Conservation (phyloP, 2,797 vertebrate species). For the Hypotaenidia okinawae region DNA sequence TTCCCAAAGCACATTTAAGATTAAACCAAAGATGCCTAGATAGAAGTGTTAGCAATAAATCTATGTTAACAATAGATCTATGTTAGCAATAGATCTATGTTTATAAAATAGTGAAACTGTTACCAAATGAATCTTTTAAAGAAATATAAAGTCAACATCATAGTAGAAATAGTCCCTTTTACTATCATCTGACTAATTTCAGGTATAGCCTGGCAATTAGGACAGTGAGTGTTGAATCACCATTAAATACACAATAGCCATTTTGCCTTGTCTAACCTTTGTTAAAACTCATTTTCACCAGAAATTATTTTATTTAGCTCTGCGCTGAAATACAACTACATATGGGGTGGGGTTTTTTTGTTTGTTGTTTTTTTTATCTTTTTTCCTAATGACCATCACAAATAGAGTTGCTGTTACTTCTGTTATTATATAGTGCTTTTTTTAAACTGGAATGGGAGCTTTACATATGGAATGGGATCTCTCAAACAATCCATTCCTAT, state of each 20-base stretch:
- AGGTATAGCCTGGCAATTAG: background rate
- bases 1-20: background rate
- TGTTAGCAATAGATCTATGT: background rate
- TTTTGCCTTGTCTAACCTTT: background rate
- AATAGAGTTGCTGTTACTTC: background rate
- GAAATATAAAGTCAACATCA: background rate
- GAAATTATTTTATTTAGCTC: background rate
- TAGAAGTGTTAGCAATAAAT: background rate
- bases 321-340: background rate
- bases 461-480: background rate
- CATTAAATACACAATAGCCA: background rate
- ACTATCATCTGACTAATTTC: background rate
- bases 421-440: background rate
- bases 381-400: background rate
- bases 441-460: background rate
- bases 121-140: background rate
- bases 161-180: background rate
- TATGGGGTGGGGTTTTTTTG: too few relatives aligned
- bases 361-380: too few relatives aligned
- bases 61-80: too few relatives aligned
- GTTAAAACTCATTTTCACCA: background rate
- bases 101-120: background rate
- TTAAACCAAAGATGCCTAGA: background rate
- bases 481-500: background rate
- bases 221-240: background rate